Conservation (phyloP, 2,113 vertebrate species). For the Thomomys bottae region DNA sequence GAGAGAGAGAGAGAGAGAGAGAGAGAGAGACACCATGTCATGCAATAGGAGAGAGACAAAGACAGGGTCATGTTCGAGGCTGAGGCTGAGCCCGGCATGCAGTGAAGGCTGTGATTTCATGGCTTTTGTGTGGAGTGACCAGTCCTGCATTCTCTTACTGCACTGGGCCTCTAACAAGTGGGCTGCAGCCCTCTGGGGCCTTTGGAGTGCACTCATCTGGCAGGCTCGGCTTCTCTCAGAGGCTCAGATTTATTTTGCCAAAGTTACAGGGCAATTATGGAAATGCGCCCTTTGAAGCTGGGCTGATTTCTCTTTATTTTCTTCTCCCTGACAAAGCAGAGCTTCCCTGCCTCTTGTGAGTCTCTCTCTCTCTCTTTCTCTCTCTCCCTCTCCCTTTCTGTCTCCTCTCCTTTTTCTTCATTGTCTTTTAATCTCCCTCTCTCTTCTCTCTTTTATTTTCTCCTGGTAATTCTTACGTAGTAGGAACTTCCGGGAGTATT, state of each 20-base stretch:
- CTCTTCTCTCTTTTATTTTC: background rate
- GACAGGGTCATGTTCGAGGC: slow-evolving; percentile 89
- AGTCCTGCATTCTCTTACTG: slow-evolving; percentile 91
- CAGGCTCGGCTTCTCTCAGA: slow-evolving; percentile 94
- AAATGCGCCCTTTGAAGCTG: slow-evolving; percentile 96
- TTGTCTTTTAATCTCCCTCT: background rate
- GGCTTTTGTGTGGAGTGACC: slow-evolving; percentile 92
- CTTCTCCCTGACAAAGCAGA: slow-evolving; percentile 86
- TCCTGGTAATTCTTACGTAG: slow-evolving; percentile 46
- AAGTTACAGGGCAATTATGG: slow-evolving; percentile 99
- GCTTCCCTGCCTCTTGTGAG: slow-evolving; percentile 72
- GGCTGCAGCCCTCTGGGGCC: slow-evolving; percentile 88
- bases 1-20: background rate
- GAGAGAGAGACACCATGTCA: background rate
- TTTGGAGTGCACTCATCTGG: slow-evolving; percentile 95
- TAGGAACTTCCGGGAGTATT: slow-evolving; percentile 70
- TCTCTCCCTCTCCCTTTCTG: no score
- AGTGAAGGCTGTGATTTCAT: slow-evolving; percentile 90
- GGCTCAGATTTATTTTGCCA: slow-evolving; percentile 94
- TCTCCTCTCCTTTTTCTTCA: background rate
- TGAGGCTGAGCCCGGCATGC: slow-evolving; percentile 79
- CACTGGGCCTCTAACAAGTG: slow-evolving; percentile 93
- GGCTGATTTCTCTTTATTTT: slow-evolving; percentile 90
- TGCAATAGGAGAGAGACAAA: slow-evolving; percentile 86
- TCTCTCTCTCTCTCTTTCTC: background rate